Evolutionary conservation across 2,797 vertebrate genomes (phyloP).

Genomic region (Cynodonichthys magdalenae): DNA sequence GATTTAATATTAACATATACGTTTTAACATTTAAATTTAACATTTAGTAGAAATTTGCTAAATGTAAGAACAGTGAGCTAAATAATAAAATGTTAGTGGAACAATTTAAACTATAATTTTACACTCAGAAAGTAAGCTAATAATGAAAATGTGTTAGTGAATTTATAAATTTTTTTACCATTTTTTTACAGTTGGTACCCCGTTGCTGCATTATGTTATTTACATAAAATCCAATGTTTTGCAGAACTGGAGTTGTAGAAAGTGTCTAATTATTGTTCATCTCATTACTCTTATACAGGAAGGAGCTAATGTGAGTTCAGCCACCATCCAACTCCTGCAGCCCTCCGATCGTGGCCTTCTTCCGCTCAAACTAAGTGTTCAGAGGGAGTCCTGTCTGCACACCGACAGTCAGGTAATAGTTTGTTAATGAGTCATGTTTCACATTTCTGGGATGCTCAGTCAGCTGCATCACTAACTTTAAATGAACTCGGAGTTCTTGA

Average conservation of each 20-base stretch:
- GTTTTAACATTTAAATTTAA: too few species aligned
- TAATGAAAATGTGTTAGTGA: too few species aligned
- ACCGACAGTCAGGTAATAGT: constrained; percentile 66
- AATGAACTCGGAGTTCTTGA: background rate
- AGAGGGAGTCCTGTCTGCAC: constrained; percentile 52
- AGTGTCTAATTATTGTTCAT: background rate
- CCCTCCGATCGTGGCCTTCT: constrained; percentile 16
- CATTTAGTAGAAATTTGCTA: too few species aligned
- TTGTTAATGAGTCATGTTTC: background rate
- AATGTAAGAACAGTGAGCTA: too few species aligned
- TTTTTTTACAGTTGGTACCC: too few species aligned
- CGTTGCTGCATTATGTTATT: too few species aligned
- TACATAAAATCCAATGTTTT: too few species aligned
- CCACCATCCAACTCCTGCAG: constrained; percentile 31
- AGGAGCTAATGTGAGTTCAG: constrained; percentile 63
- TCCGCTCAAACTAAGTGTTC: constrained; percentile 36
- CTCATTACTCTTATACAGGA: constrained; percentile 34
- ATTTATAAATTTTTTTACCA: too few species aligned
- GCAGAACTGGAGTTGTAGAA: background rate
- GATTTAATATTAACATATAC: too few species aligned
- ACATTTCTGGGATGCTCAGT: background rate
- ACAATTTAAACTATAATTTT: too few species aligned
- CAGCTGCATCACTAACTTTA: background rate
- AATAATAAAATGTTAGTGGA: too few species aligned
- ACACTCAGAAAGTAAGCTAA: too few species aligned